Evolutionary conservation across 2,113 vertebrate genomes (phyloP), one percentile per base, ranked within the genome.

Genomic region (Micromys minutus): DNA sequence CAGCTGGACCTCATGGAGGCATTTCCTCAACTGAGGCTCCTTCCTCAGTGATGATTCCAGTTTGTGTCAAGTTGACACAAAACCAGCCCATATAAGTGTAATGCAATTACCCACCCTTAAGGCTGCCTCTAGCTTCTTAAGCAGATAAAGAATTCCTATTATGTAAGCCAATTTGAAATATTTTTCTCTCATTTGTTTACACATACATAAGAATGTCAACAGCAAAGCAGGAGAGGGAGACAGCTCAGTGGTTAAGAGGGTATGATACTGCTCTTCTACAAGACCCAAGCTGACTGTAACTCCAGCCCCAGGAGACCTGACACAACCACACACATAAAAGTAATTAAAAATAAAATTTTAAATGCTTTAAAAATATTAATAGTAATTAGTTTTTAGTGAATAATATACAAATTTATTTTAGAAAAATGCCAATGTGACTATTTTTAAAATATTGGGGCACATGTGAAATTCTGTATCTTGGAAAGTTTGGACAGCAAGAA

Each of bases 361-460:
- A 31, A 84, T 84, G n/a, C 24, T 63, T 63, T 65, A 47, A 83
- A 79, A 88, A 93, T 65, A 42, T 47, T 55, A 88, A 63, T 5
- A 67, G 91, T 77, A 36, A 71, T 87, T 95, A 93, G 22, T 45
- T 90, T 90, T 93, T 65, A 93, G 57, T 7, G 91, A 59, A 26
- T 29, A 79, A 52, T 45, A 22, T 81, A 90, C 24, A 86, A 50
- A 86, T 94, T 96, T 85, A 77, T 93, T 69, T 69, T 6, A 84
- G 59, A 69, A 92, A 93, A 92, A 89, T 84, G 16, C 29, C 69
- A 63, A 87, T 67, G 29, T 85, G 50, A 93, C 9, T 84, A 91
- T 77, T 88, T 88, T 88, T 39, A 55, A 87, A 79, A 84, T 55
- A 80, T 29, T 50, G 59, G 10, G 45, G 67, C 6, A 50, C 45